Evolutionary conservation across 2,888 invertebrate genomes (phyloP).

Genomic region (Rhodophaea formosa): DNA sequence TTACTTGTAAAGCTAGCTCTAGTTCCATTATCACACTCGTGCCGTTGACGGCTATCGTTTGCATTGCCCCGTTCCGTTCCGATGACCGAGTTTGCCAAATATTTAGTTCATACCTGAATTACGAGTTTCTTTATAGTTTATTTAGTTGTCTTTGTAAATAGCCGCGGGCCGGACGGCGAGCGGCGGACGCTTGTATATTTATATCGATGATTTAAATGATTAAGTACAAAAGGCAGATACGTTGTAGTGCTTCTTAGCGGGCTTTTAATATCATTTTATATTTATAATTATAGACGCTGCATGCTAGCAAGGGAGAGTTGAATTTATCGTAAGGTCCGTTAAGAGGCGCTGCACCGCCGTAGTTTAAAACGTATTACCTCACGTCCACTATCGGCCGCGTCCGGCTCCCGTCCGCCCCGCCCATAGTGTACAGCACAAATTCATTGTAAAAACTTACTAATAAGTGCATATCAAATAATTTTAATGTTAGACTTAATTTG

Average conservation of each 20-base stretch:
- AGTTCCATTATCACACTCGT: conserved; percentile 54
- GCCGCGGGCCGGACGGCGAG: conserved; percentile 44
- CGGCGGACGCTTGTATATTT: conserved; percentile 43
- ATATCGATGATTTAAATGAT: conserved; percentile 40
- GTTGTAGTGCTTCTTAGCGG: conserved; percentile 19
- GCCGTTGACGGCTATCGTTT: conserved; percentile 48
- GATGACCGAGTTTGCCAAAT: conserved; percentile 65
- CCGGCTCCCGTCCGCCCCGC: conserved; percentile 41
- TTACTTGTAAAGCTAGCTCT: conserved; percentile 79
- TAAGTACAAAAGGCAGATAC: conserved; percentile 55
- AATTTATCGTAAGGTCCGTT: not conserved
- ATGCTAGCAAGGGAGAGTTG: conserved; percentile 1
- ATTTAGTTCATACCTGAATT: conserved; percentile 61
- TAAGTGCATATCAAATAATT: conserved; percentile 79
- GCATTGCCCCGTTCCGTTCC: conserved; percentile 54
- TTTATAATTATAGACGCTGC: conserved; percentile 7
- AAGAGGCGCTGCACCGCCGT: conserved; percentile 4
- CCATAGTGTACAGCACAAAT: conserved; percentile 76
- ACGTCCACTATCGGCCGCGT: conserved; percentile 28
- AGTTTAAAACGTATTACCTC: conserved; percentile 29
- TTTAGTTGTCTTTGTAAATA: conserved; percentile 70
- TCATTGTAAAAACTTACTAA: conserved; percentile 73
- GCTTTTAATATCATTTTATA: not conserved
- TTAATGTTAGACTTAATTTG: conserved; percentile 71
- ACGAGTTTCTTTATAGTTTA: conserved; percentile 53